Evolutionary conservation across 2,888 invertebrate species (phyloP).

Genomic region (Exephanes ischioxanthus): DNA sequence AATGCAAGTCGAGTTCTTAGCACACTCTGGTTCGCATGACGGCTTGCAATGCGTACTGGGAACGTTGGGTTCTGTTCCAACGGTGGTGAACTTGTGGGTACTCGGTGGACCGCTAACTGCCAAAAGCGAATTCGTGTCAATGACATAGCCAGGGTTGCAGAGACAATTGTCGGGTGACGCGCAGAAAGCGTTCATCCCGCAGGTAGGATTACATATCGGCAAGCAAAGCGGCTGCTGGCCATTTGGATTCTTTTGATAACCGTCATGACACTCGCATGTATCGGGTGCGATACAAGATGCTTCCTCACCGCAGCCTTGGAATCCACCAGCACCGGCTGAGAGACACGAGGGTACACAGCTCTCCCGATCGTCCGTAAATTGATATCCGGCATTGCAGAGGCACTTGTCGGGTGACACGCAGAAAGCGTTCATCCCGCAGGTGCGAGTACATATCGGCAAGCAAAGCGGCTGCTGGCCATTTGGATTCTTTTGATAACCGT

Average conservation of each 20-base stretch:
- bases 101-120: not conserved
- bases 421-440: constrained; percentile 45
- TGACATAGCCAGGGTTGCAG: constrained; percentile 41
- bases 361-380: no score
- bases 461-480: not conserved
- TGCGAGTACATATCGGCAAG: constrained; percentile 32
- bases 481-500: constrained; percentile 43
- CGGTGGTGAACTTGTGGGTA: not conserved
- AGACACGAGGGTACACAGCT: constrained; percentile 49
- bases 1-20: constrained; percentile 49
- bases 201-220: constrained; percentile 40
- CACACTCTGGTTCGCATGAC: constrained; percentile 49
- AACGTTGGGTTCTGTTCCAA: not conserved
- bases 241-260: constrained; percentile 16
- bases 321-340: not conserved
- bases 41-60: constrained; percentile 38
- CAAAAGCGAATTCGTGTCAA: not conserved
- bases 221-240: not conserved
- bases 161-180: constrained; percentile 42
- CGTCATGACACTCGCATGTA: constrained; percentile 52
- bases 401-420: constrained; percentile 49
- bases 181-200: constrained; percentile 52
- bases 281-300: constrained; percentile 43
- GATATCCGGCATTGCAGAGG: constrained; percentile 45
- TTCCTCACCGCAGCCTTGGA: constrained; percentile 26